Evolutionary conservation across 2,797 vertebrate species (phyloP).

Genomic region (Siniperca obscura): DNA sequence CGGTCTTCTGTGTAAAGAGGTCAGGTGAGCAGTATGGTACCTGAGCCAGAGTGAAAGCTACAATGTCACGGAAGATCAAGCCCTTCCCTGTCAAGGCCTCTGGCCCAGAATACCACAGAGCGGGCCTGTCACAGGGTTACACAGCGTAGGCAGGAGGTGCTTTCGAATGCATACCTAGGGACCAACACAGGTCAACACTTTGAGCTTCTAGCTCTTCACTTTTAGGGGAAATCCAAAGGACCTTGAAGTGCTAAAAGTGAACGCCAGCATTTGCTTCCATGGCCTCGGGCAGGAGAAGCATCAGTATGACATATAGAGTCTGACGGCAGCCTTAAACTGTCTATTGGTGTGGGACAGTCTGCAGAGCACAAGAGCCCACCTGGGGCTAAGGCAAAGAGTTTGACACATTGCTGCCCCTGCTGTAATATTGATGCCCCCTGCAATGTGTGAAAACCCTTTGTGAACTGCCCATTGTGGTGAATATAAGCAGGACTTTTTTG

Average conservation of each 20-base stretch:
- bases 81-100: conserved; percentile 52
- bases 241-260: conserved; percentile 72
- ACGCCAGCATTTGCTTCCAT: conserved; percentile 32
- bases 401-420: conserved; percentile 51
- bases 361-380: conserved; percentile 49
- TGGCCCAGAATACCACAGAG: conserved; percentile 30
- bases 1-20: conserved; percentile 29
- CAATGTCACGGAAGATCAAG: conserved; percentile 57
- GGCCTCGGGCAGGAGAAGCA: conserved; percentile 45
- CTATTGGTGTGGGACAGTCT: conserved; percentile 48
- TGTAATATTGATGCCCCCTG: conserved; percentile 62
- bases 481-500: neutral
- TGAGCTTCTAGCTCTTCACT: conserved; percentile 52
- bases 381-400: conserved; percentile 48
- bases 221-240: conserved; percentile 54
- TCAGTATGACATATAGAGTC: conserved; percentile 54
- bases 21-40: conserved; percentile 28
- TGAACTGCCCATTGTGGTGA: conserved; percentile 19
- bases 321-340: conserved; percentile 65
- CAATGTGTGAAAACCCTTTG: conserved; percentile 56
- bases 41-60: conserved; percentile 45
- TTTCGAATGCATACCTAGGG: conserved; percentile 71
- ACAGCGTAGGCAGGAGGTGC: conserved; percentile 46
- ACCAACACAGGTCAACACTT: conserved; percentile 61
- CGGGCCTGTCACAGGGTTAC: conserved; percentile 57